Evolutionary conservation across 2,797 vertebrate species (phyloP).

Genomic region (Gymnocypris eckloni): DNA sequence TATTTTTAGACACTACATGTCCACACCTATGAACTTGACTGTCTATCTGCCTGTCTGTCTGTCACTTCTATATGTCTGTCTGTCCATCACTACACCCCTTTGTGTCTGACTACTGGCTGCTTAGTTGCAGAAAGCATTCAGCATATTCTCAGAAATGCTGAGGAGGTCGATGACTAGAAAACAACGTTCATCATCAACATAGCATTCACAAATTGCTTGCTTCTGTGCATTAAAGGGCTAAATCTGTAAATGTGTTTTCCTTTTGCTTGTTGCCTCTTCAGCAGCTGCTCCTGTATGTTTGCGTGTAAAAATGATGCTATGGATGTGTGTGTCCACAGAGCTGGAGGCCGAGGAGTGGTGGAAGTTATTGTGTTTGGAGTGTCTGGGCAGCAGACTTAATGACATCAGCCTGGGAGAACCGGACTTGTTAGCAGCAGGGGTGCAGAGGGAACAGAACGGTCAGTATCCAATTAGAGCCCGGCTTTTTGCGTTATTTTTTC

Average conservation of each 20-base stretch:
- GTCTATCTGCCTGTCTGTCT: conserved; percentile 26
- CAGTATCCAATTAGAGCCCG: conserved; percentile 70
- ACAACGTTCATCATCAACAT: conserved; percentile 56
- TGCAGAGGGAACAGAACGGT: conserved; percentile 97
- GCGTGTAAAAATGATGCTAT: conserved; percentile 46
- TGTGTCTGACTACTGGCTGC: conserved; percentile 64
- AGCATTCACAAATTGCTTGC: conserved; percentile 57
- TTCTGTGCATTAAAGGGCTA: conserved; percentile 67
- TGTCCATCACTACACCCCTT: neutral
- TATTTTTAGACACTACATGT: conserved; percentile 16
- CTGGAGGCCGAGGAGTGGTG: conserved; percentile 99
- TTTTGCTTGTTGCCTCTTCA: conserved; percentile 2
- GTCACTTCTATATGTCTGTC: conserved; percentile 10
- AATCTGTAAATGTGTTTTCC: conserved; percentile 68
- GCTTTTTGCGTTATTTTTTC: conserved; percentile 68
- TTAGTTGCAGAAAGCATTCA: conserved; percentile 44
- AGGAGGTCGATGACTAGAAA: conserved; percentile 32
- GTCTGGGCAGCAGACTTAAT: conserved; percentile 93
- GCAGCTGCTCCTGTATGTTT: conserved; percentile 12
- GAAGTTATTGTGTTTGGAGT: conserved; percentile 96
- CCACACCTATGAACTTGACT: conserved; percentile 20
- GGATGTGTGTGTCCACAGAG: conserved; percentile 77
- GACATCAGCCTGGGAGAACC: conserved; percentile 99
- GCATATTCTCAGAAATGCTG: conserved; percentile 45
- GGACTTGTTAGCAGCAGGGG: conserved; percentile 96